These are phyloP conservation scores for Aselliscus stoliczkanus DNA, from an alignment of 2,797 vertebrate genomes.

Conservation along the genomic window DNA sequence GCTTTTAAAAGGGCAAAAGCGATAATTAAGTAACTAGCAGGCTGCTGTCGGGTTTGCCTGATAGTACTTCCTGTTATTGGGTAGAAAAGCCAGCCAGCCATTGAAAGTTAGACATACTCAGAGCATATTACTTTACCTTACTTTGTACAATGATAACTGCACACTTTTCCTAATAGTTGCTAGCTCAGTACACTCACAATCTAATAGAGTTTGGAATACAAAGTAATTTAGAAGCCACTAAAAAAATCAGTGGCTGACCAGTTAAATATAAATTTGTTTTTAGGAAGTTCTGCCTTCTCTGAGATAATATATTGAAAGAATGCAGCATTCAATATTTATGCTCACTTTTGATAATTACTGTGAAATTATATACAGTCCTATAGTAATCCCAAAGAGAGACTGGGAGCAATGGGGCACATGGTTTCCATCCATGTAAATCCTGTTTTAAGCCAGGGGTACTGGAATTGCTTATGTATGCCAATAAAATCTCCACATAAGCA, in stretches of 20 bases:
- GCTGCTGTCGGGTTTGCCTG: neutral
- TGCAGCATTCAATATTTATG: neutral
- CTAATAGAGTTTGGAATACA: neutral
- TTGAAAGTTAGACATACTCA: neutral
- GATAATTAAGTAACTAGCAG: neutral
- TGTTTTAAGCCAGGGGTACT: neutral
- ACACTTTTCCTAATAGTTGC: neutral
- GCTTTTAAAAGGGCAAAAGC: neutral
- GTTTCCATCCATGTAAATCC: neutral
- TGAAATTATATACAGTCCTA: neutral
- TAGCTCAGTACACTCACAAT: neutral
- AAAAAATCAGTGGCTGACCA: neutral
- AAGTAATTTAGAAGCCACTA: neutral
- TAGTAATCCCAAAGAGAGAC: neutral
- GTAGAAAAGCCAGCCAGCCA: neutral
- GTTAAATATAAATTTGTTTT: neutral
- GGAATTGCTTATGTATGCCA: constrained; percentile 13
- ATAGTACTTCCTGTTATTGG: neutral
- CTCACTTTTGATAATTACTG: neutral
- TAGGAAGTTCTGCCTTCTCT: neutral
- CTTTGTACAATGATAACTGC: neutral
- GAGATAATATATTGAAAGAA: neutral
- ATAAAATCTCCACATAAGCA: constrained; percentile 6
- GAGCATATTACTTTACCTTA: neutral
- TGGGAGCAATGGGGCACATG: neutral